Conservation (phyloP, 2,888 invertebrate genomes). For the Nemurella pictetii region DNA sequence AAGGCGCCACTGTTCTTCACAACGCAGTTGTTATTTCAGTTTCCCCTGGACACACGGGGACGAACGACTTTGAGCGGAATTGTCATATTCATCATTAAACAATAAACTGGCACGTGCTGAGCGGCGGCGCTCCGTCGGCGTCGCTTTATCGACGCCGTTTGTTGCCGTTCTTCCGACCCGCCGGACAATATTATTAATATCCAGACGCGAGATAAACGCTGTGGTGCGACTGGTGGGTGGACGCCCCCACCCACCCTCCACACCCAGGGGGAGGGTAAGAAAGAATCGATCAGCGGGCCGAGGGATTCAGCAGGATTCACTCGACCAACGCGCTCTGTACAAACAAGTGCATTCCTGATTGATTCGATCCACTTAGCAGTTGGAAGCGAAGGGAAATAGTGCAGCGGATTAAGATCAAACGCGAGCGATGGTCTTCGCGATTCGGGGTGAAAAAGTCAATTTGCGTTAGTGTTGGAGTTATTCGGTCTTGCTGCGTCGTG, state of each 20-base stretch:
- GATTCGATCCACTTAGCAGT: constrained; percentile 13
- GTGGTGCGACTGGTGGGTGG: not conserved
- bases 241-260: no score
- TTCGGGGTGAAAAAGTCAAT: not conserved
- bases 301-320: not conserved
- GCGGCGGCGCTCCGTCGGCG: not conserved
- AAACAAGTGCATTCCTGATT: not conserved
- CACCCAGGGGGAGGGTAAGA: not conserved
- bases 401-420: constrained; percentile 1
- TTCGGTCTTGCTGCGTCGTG: not conserved
- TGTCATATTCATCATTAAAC: not conserved
- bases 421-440: not conserved
- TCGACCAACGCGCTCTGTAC: not conserved
- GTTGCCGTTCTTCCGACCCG: constrained; percentile 12
- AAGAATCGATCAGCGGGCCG: not conserved
- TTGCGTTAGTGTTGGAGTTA: not conserved
- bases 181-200: constrained; percentile 21
- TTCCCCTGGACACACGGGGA: not conserved
- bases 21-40: no score
- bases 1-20: not conserved
- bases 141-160: not conserved
- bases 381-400: not conserved
- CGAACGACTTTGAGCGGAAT: not conserved
- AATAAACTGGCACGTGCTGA: not conserved
- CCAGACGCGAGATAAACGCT: not conserved